These are phyloP conservation scores for Danionella dracula DNA, from an alignment of 2,797 vertebrate genomes.

Conservation along the genomic window DNA sequence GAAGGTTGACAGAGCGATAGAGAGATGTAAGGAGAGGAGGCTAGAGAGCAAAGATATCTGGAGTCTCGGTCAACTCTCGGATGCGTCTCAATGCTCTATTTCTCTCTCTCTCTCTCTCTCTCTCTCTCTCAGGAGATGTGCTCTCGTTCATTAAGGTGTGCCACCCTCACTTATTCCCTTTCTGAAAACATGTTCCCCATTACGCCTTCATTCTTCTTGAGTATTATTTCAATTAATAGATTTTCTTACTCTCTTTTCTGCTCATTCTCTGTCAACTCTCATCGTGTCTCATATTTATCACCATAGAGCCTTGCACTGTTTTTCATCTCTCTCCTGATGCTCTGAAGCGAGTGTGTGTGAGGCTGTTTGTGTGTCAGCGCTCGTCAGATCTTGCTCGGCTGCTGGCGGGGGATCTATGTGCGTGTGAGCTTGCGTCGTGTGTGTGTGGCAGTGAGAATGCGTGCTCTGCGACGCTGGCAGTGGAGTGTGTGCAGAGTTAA, in stretches of 20 bases:
- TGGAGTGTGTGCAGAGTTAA: slow-evolving; percentile 79
- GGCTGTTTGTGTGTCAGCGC: slow-evolving; percentile 23
- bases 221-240: too few species aligned
- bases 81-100: slow-evolving; percentile 2
- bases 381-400: slow-evolving; percentile 22
- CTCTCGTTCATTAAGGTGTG: slow-evolving; percentile 23
- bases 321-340: background rate
- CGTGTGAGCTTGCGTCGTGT: slow-evolving; percentile 26
- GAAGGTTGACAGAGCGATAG: background rate
- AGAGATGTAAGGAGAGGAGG: too few species aligned
- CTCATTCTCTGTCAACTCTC: background rate
- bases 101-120: slow-evolving; percentile 6
- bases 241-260: too few species aligned
- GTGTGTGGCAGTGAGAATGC: slow-evolving; percentile 54
- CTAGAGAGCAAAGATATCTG: too few species aligned
- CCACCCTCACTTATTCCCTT: slow-evolving; percentile 14
- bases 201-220: background rate
- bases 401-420: slow-evolving; percentile 33
- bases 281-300: background rate
- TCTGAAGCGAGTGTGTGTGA: background rate
- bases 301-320: background rate
- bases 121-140: slow-evolving; percentile 6
- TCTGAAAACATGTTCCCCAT: background rate
- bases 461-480: slow-evolving; percentile 58
- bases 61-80: background rate